Evolutionary conservation across 2,888 invertebrate genomes (phyloP).

Genomic region (Odontocerum albicorne): DNA sequence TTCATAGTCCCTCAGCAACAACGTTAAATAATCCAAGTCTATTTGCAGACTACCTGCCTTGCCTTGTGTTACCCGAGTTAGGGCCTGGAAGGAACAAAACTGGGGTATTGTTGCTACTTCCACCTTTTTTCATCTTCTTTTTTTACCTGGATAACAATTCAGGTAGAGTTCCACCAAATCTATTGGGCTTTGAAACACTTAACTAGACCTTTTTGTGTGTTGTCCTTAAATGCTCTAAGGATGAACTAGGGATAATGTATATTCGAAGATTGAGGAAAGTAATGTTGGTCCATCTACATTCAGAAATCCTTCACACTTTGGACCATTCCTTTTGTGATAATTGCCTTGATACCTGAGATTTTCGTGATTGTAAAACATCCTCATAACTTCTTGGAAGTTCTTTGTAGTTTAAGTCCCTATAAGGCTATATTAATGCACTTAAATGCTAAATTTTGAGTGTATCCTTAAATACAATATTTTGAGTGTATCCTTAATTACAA

Average conservation of each 20-base stretch:
- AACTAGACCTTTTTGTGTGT: neutral
- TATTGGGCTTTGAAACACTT: neutral
- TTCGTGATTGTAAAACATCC: neutral
- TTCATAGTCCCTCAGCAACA: neutral
- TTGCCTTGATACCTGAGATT: conserved; percentile 13
- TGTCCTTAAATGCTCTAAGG: too few relatives aligned
- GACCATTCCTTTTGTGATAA: conserved; percentile 4
- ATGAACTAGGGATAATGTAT: too few relatives aligned
- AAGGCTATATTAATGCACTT: too few relatives aligned
- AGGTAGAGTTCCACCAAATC: neutral
- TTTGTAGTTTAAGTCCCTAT: neutral
- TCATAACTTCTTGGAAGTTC: conserved; percentile 7
- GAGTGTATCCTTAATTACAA: too few relatives aligned
- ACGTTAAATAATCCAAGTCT: conserved; percentile 12
- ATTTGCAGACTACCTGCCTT: conserved; percentile 11
- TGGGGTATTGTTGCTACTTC: conserved; percentile 8
- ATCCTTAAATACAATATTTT: too few relatives aligned
- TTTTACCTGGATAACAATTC: neutral
- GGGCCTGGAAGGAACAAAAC: conserved; percentile 4
- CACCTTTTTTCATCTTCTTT: neutral
- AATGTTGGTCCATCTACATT: neutral
- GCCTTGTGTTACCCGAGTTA: neutral
- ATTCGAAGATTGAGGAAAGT: too few relatives aligned
- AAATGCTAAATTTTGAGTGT: too few relatives aligned
- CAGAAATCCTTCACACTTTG: neutral